A percentile compares a stretch with the other conserved stretches of the same genome.
phyloP scores from a whole-genome alignment of 2,113 vertebrate species.

The Oreamnos americanus region DNA sequence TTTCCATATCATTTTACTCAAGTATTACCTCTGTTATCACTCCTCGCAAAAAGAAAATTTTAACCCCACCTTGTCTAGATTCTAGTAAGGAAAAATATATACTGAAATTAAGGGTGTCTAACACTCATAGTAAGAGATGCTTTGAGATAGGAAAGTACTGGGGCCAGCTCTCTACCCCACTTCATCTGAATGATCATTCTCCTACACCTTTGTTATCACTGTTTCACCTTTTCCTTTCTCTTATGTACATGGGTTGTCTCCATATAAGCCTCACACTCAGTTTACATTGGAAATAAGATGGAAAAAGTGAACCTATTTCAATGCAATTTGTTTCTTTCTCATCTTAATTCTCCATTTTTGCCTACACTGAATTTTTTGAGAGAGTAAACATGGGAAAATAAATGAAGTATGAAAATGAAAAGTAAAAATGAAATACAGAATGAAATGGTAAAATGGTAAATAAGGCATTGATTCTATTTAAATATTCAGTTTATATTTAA shows the following conservation, averaged over 20 bases:
- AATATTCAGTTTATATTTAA: slow-evolving; percentile 43
- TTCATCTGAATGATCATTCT: background rate
- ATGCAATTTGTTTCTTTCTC: slow-evolving; percentile 6
- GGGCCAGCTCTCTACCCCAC: background rate
- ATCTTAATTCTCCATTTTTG: background rate
- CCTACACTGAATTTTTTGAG: background rate
- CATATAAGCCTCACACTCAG: background rate
- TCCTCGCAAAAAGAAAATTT: background rate
- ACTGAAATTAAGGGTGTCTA: background rate
- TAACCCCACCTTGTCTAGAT: background rate
- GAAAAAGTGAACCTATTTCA: background rate
- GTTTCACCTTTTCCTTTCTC: background rate
- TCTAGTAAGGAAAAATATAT: background rate
- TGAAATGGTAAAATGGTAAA: slow-evolving; percentile 51
- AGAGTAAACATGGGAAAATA: background rate
- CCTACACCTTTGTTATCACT: accelerated
- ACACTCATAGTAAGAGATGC: background rate
- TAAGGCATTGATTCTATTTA: background rate
- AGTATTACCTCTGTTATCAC: background rate
- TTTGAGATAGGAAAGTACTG: background rate
- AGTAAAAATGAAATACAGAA: slow-evolving; percentile 42
- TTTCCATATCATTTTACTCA: background rate
- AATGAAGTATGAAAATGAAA: slow-evolving; percentile 43
- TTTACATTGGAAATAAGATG: background rate
- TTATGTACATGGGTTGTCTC: background rate